phyloP scores from a whole-genome alignment of 2,797 vertebrate species.

The Oreortyx pictus region DNA sequence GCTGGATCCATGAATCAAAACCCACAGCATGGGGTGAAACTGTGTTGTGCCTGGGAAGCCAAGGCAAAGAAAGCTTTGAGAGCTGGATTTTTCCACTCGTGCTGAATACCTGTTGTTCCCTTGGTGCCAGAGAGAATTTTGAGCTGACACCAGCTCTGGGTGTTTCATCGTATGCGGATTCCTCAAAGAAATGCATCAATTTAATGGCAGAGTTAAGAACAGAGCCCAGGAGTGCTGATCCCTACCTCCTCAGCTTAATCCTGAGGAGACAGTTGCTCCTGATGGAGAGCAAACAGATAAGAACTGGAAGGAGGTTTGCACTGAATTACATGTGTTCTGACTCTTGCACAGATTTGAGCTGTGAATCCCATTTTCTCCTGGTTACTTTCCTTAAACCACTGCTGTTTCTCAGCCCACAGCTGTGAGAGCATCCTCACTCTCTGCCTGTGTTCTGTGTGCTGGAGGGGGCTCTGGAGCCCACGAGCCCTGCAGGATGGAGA shows the following conservation, averaged over 20 bases:
- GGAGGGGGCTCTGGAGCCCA: not conserved
- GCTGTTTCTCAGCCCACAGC: not conserved
- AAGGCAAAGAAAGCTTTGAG: not conserved
- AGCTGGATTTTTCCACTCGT: not conserved
- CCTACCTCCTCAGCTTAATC: not conserved
- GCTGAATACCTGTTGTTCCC: not conserved
- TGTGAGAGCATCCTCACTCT: not conserved
- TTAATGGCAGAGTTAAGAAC: not conserved
- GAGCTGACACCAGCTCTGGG: not conserved
- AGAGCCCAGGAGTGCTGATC: conserved; percentile 1
- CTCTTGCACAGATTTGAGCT: not conserved
- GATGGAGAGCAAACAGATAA: conserved; percentile 14
- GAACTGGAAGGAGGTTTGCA: not conserved
- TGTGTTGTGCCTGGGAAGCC: not conserved
- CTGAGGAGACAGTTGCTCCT: not conserved
- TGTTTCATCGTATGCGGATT: fast-evolving
- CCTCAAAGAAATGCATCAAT: not conserved
- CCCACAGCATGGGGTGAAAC: not conserved
- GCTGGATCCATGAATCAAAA: not conserved
- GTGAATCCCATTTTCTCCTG: not conserved
- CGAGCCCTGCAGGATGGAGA: not conserved
- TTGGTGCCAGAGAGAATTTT: not conserved
- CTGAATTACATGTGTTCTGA: not conserved
- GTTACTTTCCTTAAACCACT: not conserved
- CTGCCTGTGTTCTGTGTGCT: fast-evolving